phyloP scores from a whole-genome alignment of 2,113 vertebrate species.

The Bothrops jararaca region DNA sequence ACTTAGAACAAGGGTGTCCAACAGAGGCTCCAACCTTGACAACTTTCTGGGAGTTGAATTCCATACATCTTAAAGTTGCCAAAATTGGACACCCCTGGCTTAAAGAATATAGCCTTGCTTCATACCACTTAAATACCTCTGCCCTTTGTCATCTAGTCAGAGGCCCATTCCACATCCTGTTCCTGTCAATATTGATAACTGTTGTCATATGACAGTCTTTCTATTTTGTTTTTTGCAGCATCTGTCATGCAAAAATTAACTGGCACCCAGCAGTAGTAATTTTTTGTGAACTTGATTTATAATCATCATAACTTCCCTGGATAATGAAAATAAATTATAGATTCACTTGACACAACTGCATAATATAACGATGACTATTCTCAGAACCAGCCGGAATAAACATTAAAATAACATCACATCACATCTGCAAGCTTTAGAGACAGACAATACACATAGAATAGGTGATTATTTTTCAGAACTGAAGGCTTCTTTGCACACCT shows the following conservation, averaged over 20 bases:
- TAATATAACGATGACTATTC: conserved; percentile 10
- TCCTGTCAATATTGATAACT: background rate
- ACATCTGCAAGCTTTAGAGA: conserved; percentile 16
- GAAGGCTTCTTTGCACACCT: background rate
- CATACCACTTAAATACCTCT: background rate
- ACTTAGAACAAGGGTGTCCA: background rate
- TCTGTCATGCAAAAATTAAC: background rate
- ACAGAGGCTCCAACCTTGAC: background rate
- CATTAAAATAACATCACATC: conserved; percentile 29
- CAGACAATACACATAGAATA: background rate
- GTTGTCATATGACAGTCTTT: background rate
- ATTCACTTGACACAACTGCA: background rate
- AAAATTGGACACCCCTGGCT: background rate
- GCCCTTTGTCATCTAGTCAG: background rate
- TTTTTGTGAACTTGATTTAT: conserved; percentile 20
- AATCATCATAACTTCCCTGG: background rate
- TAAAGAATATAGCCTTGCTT: background rate
- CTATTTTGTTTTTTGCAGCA: background rate
- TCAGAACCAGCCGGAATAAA: conserved; percentile 6
- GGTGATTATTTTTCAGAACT: conserved; percentile 23
- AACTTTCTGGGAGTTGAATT: background rate
- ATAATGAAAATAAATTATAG: conserved; percentile 4
- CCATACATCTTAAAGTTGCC: background rate
- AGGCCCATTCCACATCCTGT: background rate
- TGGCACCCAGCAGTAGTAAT: background rate